A percentile compares a stretch with the other conserved stretches of the same genome.
Evolutionary conservation across 2,888 invertebrate genomes (phyloP).

Genomic region (Adelognathus sp.): DNA sequence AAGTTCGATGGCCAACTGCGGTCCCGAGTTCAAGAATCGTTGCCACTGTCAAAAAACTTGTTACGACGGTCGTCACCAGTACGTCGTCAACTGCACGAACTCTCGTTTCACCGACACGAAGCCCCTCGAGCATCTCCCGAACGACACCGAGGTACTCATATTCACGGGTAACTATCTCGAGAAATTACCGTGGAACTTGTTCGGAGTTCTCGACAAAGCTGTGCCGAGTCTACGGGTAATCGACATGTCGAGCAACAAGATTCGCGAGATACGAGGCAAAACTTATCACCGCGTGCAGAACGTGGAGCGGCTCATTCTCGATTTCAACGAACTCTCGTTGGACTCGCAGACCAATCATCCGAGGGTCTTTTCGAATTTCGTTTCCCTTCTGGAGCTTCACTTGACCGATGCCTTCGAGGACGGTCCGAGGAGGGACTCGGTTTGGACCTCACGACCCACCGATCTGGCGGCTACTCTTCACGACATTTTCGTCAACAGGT

Average conservation of each 20-base stretch:
- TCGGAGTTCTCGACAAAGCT: conserved; percentile 84
- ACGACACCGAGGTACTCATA: conserved; percentile 85
- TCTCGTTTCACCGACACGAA: conserved; percentile 84
- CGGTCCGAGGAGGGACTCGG: conserved; percentile 80
- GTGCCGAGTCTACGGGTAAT: conserved; percentile 85
- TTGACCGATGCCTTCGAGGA: conserved; percentile 89
- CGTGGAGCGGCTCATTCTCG: conserved; percentile 86
- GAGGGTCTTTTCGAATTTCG: conserved; percentile 87
- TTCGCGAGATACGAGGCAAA: conserved; percentile 88
- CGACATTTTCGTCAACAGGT: conserved; percentile 86
- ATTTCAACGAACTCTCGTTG: conserved; percentile 87
- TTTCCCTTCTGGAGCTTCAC: conserved; percentile 87
- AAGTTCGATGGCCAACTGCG: conserved; percentile 76
- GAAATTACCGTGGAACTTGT: conserved; percentile 87
- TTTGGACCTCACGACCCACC: conserved; percentile 39
- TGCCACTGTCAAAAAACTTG: conserved; percentile 84
- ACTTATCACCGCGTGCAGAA: conserved; percentile 88
- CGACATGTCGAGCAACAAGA: conserved; percentile 89
- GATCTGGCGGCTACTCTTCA: conserved; percentile 86
- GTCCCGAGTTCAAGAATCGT: conserved; percentile 80
- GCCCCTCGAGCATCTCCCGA: conserved; percentile 85
- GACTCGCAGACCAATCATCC: conserved; percentile 86
- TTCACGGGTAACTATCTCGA: conserved; percentile 87
- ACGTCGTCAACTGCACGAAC: conserved; percentile 88
- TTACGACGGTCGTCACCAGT: conserved; percentile 82